These are phyloP conservation scores for Halisarca cf. caerulea DNA, from an alignment of 37 sponge, comb jelly and placozoan species.

Conservation along the genomic window DNA sequence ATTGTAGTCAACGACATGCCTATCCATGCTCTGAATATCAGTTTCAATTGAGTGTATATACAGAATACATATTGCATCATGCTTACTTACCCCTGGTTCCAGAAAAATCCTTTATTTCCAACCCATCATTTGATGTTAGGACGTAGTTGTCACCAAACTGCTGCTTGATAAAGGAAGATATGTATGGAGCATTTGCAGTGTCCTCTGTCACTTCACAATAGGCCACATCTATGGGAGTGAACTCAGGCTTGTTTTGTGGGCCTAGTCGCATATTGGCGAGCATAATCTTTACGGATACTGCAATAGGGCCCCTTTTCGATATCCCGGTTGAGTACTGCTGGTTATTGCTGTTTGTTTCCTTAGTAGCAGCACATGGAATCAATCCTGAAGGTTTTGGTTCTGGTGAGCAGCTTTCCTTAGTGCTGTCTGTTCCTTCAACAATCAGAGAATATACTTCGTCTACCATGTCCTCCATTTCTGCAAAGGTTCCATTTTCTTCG, in stretches of 20 bases:
- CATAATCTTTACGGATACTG: not conserved
- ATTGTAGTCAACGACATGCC: too few species aligned
- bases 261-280: not conserved
- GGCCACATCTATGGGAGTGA: not conserved
- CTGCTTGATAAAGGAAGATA: not conserved
- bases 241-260: not conserved
- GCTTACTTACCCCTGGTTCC: conserved; percentile 16
- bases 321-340: too few species aligned
- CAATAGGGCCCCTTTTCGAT: not conserved
- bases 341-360: too few species aligned
- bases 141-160: not conserved
- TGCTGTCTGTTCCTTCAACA: not conserved
- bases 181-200: not conserved
- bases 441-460: not conserved
- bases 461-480: not conserved
- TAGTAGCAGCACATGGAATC: too few species aligned
- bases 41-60: too few species aligned
- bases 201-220: not conserved
- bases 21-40: too few species aligned
- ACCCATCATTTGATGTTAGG: conserved; percentile 1
- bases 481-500: not conserved
- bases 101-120: conserved; percentile 12
- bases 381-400: too few species aligned
- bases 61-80: too few species aligned
- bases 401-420: not conserved